Evolutionary conservation across 2,888 invertebrate genomes (phyloP).

Genomic region (Hybos culiciformis): DNA sequence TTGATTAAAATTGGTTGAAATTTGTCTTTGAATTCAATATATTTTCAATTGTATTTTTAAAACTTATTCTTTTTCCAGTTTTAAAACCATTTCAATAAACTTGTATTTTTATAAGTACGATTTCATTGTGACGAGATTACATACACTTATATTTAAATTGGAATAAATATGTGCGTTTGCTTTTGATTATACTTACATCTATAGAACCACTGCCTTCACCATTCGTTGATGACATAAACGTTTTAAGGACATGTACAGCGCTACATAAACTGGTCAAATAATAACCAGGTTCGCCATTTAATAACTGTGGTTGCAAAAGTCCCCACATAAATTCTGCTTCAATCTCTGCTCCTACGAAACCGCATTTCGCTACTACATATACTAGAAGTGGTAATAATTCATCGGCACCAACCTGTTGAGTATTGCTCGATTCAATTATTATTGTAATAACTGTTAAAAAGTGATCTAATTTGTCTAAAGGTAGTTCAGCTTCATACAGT

Average conservation of each 20-base stretch:
- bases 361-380: conserved; percentile 80
- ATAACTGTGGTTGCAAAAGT: conserved; percentile 74
- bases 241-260: conserved; percentile 50
- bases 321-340: conserved; percentile 96
- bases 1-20: too few species aligned
- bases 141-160: too few species aligned
- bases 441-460: conserved; percentile 77
- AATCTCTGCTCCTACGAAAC: conserved; percentile 82
- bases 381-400: conserved; percentile 86
- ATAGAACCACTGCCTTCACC: conserved; percentile 32
- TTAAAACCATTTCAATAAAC: too few species aligned
- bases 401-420: conserved; percentile 55
- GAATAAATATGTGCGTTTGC: too few species aligned
- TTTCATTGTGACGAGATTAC: too few species aligned
- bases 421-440: conserved; percentile 57
- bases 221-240: conserved; percentile 34
- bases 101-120: too few species aligned
- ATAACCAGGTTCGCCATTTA: conserved; percentile 89
- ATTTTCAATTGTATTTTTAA: too few species aligned
- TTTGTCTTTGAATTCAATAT: too few species aligned
- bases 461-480: conserved; percentile 83
- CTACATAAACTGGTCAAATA: conserved; percentile 88
- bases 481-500: conserved; percentile 83
- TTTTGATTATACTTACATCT: conserved; percentile 34
- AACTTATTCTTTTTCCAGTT: too few species aligned